Base-by-base conservation (phyloP, 2,888 invertebrate genomes). In the Clunio marinus region DNA sequence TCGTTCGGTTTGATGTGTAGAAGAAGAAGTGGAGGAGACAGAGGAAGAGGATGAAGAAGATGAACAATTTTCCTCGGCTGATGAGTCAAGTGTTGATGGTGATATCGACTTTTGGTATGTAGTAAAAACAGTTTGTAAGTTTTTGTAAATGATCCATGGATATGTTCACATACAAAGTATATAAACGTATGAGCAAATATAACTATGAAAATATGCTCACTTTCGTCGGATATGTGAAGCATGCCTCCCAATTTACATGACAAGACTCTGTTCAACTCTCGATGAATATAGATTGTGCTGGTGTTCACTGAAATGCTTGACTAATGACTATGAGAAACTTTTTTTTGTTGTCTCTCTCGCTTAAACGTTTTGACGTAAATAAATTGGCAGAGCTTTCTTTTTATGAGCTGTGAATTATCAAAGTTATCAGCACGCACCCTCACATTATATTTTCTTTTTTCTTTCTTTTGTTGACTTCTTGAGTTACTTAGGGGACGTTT, bases 101-200 rank as follows among this genome's bases (percentile, higher is more conserved):
- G 63, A 63, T 27, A 20, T 63, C 20, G 63, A 63, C 24, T 46
- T 46, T 46, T 63, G 63, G 63, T 63, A 45, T 37, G 63, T 45
- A 27, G 20, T 4, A 15, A 41, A 41, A 41, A n/a, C n/a, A 41
- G 41, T 41, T 15, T 10, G 2, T 41, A 41, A 15, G 10, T 41
- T 41, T 41, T 15, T 51, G 8, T 51, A 17, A 51, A 51, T 17
- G 51, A 51, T 51, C 51, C 51, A 20, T 51, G 51, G 41, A 41
- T 41, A 41, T 15, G 15, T 41, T 41, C 41, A 41, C 10, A 15
- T 8, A 32, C 5, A 32, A 32, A n/a, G 41, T 41, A n/a, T 41
- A n/a, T 41, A 7, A 32, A n/a, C 41, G 41, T 41, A n/a, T 41
- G 41, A 10, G 41, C 10, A 41, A 41, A 41, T n/a, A n/a, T 8